phyloP scores from a whole-genome alignment of 1,140 invertebrate species.

The Paraescarpia echinospica region DNA sequence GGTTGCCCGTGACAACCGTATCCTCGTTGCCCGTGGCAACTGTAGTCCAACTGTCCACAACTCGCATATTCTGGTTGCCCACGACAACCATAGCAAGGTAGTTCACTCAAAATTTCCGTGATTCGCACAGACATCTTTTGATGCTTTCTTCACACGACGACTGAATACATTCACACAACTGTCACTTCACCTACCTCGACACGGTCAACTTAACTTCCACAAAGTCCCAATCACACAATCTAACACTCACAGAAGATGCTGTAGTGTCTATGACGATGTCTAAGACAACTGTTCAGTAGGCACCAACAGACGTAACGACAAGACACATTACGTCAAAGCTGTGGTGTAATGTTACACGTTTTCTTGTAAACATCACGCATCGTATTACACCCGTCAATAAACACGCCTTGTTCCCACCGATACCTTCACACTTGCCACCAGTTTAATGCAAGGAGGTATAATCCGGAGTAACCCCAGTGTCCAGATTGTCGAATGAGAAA shows the following conservation, averaged over 20 bases:
- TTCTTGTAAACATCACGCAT: neutral
- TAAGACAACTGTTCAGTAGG: neutral
- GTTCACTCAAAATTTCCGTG: neutral
- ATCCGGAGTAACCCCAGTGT: neutral
- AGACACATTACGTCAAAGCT: neutral
- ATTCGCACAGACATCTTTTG: neutral
- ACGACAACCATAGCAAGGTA: neutral
- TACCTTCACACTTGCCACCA: neutral
- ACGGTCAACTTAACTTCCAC: neutral
- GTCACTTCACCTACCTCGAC: neutral
- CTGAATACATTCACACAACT: neutral
- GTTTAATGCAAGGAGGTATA: neutral
- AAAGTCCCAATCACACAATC: neutral
- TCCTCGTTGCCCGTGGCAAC: neutral
- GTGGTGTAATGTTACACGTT: neutral
- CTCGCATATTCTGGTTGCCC: neutral
- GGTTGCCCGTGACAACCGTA: neutral
- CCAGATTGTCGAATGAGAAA: neutral
- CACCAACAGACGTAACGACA: neutral
- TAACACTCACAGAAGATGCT: neutral
- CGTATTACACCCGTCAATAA: neutral
- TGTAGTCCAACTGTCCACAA: neutral
- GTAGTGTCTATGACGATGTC: neutral
- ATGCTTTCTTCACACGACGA: neutral
- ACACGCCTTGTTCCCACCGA: neutral